These are phyloP conservation scores for Dermolepida albohirtum DNA, from an alignment of 2,888 invertebrate genomes.

Conservation along the genomic window DNA sequence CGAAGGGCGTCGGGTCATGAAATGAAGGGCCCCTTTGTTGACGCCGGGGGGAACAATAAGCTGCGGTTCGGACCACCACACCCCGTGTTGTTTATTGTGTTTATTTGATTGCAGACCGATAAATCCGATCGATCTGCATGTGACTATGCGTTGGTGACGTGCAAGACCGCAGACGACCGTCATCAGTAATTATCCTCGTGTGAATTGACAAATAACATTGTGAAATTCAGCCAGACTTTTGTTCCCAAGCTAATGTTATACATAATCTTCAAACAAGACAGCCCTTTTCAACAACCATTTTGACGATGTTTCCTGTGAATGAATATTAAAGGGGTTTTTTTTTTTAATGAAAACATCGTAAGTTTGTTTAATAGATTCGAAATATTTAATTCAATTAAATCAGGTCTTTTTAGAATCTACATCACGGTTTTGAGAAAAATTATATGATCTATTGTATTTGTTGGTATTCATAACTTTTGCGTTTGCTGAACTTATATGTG, in stretches of 20 bases:
- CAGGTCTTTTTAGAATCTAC: no score
- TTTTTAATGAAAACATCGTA: neutral
- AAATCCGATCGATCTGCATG: conserved; percentile 42
- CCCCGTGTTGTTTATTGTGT: conserved; percentile 44
- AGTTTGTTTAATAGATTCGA: no score
- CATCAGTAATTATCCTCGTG: conserved; percentile 43
- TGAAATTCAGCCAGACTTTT: conserved; percentile 12
- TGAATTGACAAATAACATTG: conserved; percentile 39
- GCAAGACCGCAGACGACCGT: conserved; percentile 38
- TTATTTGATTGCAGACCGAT: conserved; percentile 44
- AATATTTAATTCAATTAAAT: no score
- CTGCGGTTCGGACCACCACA: conserved; percentile 39
- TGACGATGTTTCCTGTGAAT: no score
- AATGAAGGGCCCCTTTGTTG: conserved; percentile 37
- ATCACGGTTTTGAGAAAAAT: no score
- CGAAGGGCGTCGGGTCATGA: conserved; percentile 40
- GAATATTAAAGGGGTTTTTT: neutral
- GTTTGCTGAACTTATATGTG: no score
- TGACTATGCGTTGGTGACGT: conserved; percentile 39
- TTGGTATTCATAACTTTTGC: no score
- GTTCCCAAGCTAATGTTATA: conserved; percentile 3
- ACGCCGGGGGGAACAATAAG: conserved; percentile 31
- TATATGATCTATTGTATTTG: no score
- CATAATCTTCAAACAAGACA: neutral
- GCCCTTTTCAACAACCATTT: no score